phyloP scores from a whole-genome alignment of 2,113 vertebrate species.

The Phyllostomus hastatus region DNA sequence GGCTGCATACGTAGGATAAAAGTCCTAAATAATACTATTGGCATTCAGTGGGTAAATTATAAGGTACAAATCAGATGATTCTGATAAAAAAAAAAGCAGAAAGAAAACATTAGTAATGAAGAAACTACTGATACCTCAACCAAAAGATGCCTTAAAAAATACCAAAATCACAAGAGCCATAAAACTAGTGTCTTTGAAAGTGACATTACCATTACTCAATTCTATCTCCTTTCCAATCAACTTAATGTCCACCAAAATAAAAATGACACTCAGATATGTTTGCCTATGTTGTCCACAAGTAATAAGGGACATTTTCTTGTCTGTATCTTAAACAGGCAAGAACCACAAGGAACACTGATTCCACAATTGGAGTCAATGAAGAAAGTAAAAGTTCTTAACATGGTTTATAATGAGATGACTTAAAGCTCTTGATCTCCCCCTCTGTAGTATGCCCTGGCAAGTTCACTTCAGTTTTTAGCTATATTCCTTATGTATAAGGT shows the following conservation, averaged over 20 bases:
- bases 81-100: background rate
- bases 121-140: background rate
- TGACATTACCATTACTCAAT: background rate
- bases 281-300: background rate
- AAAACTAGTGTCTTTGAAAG: background rate
- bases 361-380: background rate
- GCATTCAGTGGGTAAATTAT: background rate
- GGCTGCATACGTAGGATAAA: background rate
- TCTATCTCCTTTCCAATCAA: background rate
- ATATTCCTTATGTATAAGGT: background rate
- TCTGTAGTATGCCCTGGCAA: background rate
- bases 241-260: background rate
- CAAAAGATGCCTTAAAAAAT: background rate
- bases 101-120: background rate
- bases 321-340: background rate
- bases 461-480: background rate
- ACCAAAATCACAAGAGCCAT: background rate
- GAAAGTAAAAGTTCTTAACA: background rate
- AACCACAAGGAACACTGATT: background rate
- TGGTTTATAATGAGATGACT: background rate
- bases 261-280: background rate
- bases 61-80: background rate
- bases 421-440: background rate
- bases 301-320: background rate
- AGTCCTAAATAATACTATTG: background rate